Base-by-base conservation (phyloP, 2,113 vertebrate genomes). In the Coryphaenoides rupestris region DNA sequence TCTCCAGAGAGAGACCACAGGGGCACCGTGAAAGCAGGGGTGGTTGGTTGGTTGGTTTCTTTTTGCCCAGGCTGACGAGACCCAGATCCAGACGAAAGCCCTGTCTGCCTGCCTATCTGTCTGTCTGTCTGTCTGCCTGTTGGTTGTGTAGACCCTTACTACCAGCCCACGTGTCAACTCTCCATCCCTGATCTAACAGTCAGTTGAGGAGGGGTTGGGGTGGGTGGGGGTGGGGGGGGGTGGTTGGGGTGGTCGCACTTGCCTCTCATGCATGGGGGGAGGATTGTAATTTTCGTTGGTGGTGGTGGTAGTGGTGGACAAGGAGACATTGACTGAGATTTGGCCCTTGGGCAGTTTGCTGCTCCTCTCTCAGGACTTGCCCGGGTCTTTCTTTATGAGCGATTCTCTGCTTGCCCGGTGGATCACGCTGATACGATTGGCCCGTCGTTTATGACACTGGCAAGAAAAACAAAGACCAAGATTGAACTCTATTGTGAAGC, bases 311-410 rank as follows among this genome's bases (percentile, higher is more conserved):
- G 33, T 10, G 33, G 33, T 40, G 82, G 85, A 92, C 90, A 88
- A 90, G 86, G 84, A 90, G 91, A 92, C 89, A 89, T 89, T 91
- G 90, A 92, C 89, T 89, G 86, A 90, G 87, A 90, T 89, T 79
- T 76, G 59, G 72, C 86, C 91, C 88, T 74, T 56, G 53, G 84
- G 91, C 85, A 79, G 75, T 86, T 87, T 80, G 77, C 33, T 40
- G 82, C 76, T 72, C 78, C 79, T 86, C 61, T 80, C 79, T 87
- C 17, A 16, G 33, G 16, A 4, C 47, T 87, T 87, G 84, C 87
- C 86, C 72, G 69, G 74, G 70, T 78, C 81, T 79, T 84, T 78
- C 81, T 79, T 84, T 87, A 89, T 87, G 84, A 86, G 84, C 90
- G 89, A 78, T 89, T 89, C 87, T 84, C 81, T 78, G 79, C 83